These are phyloP conservation scores for Psix sp. DNA, from an alignment of 1,140 invertebrate genomes.

Conservation along the genomic window DNA sequence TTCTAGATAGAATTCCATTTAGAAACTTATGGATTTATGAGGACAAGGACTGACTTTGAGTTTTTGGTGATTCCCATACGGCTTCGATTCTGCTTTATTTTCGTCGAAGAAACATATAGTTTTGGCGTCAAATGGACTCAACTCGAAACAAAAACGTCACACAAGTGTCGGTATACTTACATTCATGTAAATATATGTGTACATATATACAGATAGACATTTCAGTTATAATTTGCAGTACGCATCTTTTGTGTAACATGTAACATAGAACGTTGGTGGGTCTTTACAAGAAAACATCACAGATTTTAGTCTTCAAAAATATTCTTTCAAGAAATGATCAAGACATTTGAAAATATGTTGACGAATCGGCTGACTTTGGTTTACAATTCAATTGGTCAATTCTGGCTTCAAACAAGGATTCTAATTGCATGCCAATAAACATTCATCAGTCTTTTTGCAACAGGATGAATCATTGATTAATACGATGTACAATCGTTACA, in stretches of 20 bases:
- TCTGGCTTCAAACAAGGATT: constrained; percentile 1
- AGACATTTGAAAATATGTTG: constrained; percentile 49
- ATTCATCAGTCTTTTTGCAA: constrained; percentile 37
- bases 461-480: constrained; percentile 28
- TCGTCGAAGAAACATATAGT: constrained; percentile 13
- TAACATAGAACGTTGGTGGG: constrained; percentile 43
- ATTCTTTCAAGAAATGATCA: constrained; percentile 38
- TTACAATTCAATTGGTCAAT: no score
- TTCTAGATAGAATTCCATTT: constrained; percentile 41
- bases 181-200: constrained; percentile 45
- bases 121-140: constrained; percentile 21
- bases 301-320: constrained; percentile 52
- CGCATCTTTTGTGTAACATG: constrained; percentile 41
- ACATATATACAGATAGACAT: constrained; percentile 52
- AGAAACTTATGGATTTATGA: constrained; percentile 38
- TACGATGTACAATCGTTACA: neutral
- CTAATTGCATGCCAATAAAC: constrained; percentile 25
- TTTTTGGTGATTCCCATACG: constrained; percentile 1
- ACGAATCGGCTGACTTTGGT: constrained; percentile 6
- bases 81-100: constrained; percentile 1
- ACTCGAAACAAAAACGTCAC: constrained; percentile 19
- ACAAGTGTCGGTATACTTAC: no score
- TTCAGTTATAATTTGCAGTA: constrained; percentile 44
- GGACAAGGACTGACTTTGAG: constrained; percentile 1
- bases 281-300: constrained; percentile 52